phyloP scores from a whole-genome alignment of 2,888 invertebrate genomes.

The Polyploca ridens region DNA sequence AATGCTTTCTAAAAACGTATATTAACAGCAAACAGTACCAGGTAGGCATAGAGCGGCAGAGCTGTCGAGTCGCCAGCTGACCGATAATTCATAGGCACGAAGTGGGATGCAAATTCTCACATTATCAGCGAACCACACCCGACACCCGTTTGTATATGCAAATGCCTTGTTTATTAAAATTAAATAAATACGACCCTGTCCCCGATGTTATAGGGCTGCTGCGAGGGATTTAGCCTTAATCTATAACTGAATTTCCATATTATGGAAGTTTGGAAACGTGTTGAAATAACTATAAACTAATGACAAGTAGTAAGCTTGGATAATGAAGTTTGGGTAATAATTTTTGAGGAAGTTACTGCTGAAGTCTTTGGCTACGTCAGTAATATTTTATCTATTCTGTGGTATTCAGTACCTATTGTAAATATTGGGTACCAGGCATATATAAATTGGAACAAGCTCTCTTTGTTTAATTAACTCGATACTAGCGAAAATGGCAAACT shows the following conservation, averaged over 20 bases:
- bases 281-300: not conserved
- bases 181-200: slow-evolving; percentile 70
- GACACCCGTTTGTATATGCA: slow-evolving; percentile 67
- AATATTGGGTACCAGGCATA: slow-evolving; percentile 21
- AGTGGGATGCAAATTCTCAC: slow-evolving; percentile 65
- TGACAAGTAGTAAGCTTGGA: too few species aligned
- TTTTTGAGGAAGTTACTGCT: too few species aligned
- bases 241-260: slow-evolving; percentile 2
- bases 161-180: slow-evolving; percentile 79
- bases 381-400: too few species aligned
- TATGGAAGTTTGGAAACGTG: slow-evolving; percentile 5
- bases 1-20: not conserved
- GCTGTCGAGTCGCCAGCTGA: slow-evolving; percentile 52
- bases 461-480: slow-evolving; percentile 56
- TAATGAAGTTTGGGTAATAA: too few species aligned
- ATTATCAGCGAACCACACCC: slow-evolving; percentile 73
- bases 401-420: not conserved
- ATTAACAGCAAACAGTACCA: slow-evolving; percentile 2
- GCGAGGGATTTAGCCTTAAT: slow-evolving; percentile 9
- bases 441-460: slow-evolving; percentile 32
- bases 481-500: slow-evolving; percentile 46
- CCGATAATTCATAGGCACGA: slow-evolving; percentile 68
- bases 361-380: too few species aligned
- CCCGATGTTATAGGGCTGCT: slow-evolving; percentile 25
- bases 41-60: slow-evolving; percentile 20